Evolutionary conservation across 2,797 vertebrate genomes (phyloP).

Genomic region (Lutjanus argentimaculatus): DNA sequence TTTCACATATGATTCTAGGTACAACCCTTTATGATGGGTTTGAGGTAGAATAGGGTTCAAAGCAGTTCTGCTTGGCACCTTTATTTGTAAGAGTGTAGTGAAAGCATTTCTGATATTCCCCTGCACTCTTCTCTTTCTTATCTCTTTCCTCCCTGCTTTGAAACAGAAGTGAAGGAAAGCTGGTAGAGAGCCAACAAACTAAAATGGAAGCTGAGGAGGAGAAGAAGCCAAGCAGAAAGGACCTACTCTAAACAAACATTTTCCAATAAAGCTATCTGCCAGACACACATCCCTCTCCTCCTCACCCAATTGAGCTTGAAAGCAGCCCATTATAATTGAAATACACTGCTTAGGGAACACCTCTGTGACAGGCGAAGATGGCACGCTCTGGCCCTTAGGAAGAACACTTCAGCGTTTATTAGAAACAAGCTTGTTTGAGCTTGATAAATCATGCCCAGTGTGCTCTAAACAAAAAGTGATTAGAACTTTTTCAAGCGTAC

Average conservation of each 20-base stretch:
- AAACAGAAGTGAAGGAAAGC: slow-evolving; percentile 57
- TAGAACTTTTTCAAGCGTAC: slow-evolving; percentile 51
- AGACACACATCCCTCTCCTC: slow-evolving; percentile 67
- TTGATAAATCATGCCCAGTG: slow-evolving; percentile 57
- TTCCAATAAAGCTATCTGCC: slow-evolving; percentile 75
- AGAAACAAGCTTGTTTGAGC: slow-evolving; percentile 58
- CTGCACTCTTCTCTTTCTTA: slow-evolving; percentile 25
- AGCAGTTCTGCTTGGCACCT: too few species aligned
- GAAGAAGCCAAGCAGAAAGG: slow-evolving; percentile 73
- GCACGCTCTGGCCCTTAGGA: slow-evolving; percentile 41
- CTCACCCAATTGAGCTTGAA: slow-evolving; percentile 71
- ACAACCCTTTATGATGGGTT: too few species aligned
- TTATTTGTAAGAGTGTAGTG: background rate
- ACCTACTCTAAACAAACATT: slow-evolving; percentile 73
- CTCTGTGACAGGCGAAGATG: slow-evolving; percentile 48
- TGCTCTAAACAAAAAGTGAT: slow-evolving; percentile 54
- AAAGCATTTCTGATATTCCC: slow-evolving; percentile 29
- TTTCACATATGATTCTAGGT: too few species aligned
- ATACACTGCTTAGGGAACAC: slow-evolving; percentile 65
- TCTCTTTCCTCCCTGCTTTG: slow-evolving; percentile 44
- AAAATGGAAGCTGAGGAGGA: slow-evolving; percentile 60
- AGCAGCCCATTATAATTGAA: slow-evolving; percentile 71
- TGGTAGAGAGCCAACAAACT: slow-evolving; percentile 63
- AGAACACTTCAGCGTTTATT: slow-evolving; percentile 54
- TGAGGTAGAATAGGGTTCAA: too few species aligned